Conservation (phyloP, 2,797 vertebrate species). For the Apodemus agrarius region DNA sequence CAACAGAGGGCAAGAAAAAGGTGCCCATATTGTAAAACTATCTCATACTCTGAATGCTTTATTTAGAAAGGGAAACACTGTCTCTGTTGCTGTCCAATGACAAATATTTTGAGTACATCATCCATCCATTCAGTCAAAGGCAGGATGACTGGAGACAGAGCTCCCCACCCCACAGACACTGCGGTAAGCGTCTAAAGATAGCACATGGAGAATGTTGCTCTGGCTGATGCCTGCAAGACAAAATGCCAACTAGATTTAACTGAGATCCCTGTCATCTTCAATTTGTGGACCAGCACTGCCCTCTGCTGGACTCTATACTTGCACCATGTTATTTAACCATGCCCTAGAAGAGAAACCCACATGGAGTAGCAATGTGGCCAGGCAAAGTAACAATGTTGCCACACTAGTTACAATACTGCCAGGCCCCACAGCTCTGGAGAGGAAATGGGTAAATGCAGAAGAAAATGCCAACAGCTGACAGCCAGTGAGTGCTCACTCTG, state of each 20-base stretch:
- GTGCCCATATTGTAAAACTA: not conserved
- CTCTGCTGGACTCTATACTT: not conserved
- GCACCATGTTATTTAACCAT: not conserved
- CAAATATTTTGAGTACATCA: not conserved
- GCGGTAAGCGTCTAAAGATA: not conserved
- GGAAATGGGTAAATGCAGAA: too few species aligned
- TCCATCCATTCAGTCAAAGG: not conserved
- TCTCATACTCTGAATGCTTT: not conserved
- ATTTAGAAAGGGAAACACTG: not conserved
- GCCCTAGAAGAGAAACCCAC: not conserved
- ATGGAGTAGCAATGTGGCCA: not conserved
- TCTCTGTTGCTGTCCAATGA: not conserved
- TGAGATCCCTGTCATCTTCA: rapidly evolving
- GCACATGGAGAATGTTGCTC: not conserved
- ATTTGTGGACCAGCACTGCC: not conserved
- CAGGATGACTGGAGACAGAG: not conserved
- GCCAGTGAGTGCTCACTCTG: not conserved
- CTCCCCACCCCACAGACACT: not conserved
- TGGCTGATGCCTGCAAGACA: too few species aligned
- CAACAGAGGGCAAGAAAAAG: not conserved
- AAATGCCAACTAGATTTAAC: too few species aligned
- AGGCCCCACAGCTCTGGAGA: not conserved
- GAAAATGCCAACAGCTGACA: not conserved
- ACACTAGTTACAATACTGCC: not conserved
- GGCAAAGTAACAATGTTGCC: not conserved